Evolutionary conservation across 1,140 invertebrate genomes (phyloP).

Genomic region (Diorhabda elongata): DNA sequence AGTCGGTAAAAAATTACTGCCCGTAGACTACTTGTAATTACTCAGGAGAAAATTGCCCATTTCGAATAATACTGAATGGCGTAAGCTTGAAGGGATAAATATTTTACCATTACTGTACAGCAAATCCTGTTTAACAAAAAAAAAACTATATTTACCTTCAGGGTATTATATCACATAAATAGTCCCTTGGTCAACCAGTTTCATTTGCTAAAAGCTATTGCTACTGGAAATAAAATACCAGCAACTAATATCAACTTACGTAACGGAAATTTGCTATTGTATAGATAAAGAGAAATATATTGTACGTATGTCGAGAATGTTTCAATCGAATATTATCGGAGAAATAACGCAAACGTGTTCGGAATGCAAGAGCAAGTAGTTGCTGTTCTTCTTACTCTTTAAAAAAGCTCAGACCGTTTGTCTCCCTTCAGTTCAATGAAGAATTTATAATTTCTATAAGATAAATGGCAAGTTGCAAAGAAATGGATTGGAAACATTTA

Average conservation of each 20-base stretch:
- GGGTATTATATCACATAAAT: conserved; percentile 21
- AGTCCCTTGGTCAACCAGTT: conserved; percentile 34
- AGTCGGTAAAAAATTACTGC: not conserved
- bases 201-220: conserved; percentile 40
- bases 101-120: conserved; percentile 23
- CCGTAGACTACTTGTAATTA: conserved; percentile 10
- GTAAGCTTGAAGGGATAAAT: conserved; percentile 31
- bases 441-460: conserved; percentile 8
- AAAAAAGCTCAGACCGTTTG: conserved; percentile 7
- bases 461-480: not conserved
- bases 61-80: conserved; percentile 32
- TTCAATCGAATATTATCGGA: conserved; percentile 23
- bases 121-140: conserved; percentile 24
- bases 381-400: conserved; percentile 11
- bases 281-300: not conserved
- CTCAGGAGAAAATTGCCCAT: conserved; percentile 31
- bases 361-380: conserved; percentile 29
- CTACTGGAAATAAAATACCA: conserved; percentile 35
- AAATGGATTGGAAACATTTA: conserved; percentile 3
- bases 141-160: conserved; percentile 11
- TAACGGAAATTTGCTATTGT: not conserved
- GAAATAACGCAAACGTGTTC: conserved; percentile 37
- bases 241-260: conserved; percentile 14
- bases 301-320: conserved; percentile 19
- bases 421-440: conserved; percentile 13